Percentiles rank a stretch among this genome's conserved stretches.
These are phyloP conservation scores for Pollachius pollachius DNA, from an alignment of 2,113 vertebrate species.

Conservation along the genomic window DNA sequence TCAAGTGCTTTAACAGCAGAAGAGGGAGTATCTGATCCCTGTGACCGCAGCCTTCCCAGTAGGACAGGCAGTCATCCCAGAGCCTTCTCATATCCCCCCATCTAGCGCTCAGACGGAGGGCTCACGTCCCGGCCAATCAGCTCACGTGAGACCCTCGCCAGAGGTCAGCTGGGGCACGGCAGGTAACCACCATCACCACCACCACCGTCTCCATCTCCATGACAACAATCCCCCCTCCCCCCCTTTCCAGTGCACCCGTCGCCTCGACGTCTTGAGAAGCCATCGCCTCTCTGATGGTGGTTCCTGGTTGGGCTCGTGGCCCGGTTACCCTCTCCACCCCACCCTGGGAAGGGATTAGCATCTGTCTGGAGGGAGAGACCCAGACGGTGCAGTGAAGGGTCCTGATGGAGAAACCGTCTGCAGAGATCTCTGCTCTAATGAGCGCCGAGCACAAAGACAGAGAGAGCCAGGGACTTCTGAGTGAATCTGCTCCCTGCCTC, in stretches of 20 bases:
- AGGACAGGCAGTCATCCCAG: constrained; percentile 26
- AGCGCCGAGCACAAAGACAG: constrained; percentile 15
- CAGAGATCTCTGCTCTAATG: constrained; percentile 41
- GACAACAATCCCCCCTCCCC: constrained; percentile 12
- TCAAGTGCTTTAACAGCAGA: constrained; percentile 29
- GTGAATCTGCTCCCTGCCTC: too few species aligned
- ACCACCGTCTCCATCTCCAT: constrained; percentile 13
- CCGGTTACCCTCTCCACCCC: constrained; percentile 41
- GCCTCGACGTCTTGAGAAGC: constrained; percentile 25
- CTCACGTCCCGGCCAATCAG: constrained; percentile 19
- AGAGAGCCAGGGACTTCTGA: too few species aligned
- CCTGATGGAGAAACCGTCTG: constrained; percentile 58
- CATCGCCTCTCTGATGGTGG: background rate
- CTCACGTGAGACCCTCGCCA: constrained; percentile 8
- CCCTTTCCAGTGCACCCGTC: constrained; percentile 16
- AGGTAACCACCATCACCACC: constrained; percentile 18
- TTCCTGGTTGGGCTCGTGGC: constrained; percentile 9
- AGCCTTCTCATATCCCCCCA: constrained; percentile 26
- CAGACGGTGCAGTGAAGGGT: constrained; percentile 25
- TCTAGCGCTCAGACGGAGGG: constrained; percentile 18
- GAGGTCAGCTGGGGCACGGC: constrained; percentile 39
- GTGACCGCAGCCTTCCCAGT: constrained; percentile 21
- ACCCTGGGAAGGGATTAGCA: constrained; percentile 43
- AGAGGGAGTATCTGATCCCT: constrained; percentile 27
- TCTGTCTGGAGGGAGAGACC: constrained; percentile 45